Base-by-base conservation (phyloP, 2,888 invertebrate species). In the Parasteatoda lunata region DNA sequence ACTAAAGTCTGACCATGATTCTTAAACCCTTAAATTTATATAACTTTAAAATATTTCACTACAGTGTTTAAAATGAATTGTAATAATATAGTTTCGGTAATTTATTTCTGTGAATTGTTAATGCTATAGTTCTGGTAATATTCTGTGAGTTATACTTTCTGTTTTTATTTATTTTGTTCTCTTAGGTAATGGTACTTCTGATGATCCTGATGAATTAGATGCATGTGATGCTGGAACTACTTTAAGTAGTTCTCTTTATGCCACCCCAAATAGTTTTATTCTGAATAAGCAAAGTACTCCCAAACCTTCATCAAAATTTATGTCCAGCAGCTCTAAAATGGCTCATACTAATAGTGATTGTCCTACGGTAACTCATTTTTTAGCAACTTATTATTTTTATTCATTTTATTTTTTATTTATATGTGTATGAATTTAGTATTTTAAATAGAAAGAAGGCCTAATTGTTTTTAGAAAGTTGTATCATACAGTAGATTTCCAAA, bases 161-260 rank as follows among this genome's bases (percentile, higher is more conserved):
- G 69, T 11, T 15, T 5, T 69, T 30, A 30, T 70, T 72, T 54
- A 45, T 64, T n/a, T 66, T 68, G n/a, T 68, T 6, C 51, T 77
- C 51, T 49, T 51, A 68, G 77, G 13, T 47, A 45, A 69, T 54
- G 77, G 52, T 69, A 75, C 66, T 71, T 59, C 8, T 77, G 81
- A 78, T 51, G 88, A 83, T 8, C 4, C 30, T 2, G 88, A 88
- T 79, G 82, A 88, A 76, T 48, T 59, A 5, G 88, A 88, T 71
- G 11, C 68, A 5, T 83, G 69, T 78, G 59, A 77, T 66, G 65
- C 49, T 45, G 49, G 82, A 7, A 47, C 66, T 49, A 15, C 11
- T 54, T 49, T 49, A 30, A 76, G 72, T 4, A 75, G 54, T 48
- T 85, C 85, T 47, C 4, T 73, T 15, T 70, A 80, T 70, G 13